A percentile compares a stretch with the other conserved stretches of the same genome.
These are phyloP conservation scores for Gnathonemus echidnorhynchus DNA, from an alignment of 2,113 vertebrate genomes.

Conservation along the genomic window DNA sequence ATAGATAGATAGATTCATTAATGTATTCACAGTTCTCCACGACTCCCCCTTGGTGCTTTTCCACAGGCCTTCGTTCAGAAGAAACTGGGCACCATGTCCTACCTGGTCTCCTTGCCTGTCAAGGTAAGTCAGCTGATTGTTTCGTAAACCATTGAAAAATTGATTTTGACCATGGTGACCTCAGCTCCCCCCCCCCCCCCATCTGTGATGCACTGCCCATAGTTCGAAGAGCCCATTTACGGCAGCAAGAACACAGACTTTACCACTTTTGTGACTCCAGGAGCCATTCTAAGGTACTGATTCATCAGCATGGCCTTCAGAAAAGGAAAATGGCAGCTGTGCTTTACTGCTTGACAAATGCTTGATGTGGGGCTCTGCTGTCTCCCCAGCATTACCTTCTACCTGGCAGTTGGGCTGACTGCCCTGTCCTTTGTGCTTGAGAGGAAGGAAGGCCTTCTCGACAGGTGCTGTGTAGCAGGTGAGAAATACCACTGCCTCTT, in stretches of 20 bases:
- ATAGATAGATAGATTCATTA: neutral
- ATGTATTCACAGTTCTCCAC: neutral
- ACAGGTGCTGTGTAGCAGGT: conserved; percentile 69
- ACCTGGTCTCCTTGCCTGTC: conserved; percentile 52
- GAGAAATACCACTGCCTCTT: conserved; percentile 14
- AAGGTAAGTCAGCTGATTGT: conserved; percentile 46
- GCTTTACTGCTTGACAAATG: neutral
- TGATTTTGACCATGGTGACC: neutral
- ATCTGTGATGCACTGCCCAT: neutral
- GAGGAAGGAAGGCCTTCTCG: conserved; percentile 63
- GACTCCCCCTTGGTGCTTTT: neutral
- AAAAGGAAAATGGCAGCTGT: neutral
- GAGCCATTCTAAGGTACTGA: conserved; percentile 62
- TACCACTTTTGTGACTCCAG: conserved; percentile 64
- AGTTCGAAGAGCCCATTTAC: conserved; percentile 67
- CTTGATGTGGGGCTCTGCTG: neutral
- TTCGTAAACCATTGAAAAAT: neutral
- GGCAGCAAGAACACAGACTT: conserved; percentile 61
- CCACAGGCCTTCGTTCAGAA: conserved; percentile 51
- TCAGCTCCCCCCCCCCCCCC: neutral
- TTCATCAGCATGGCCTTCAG: neutral
- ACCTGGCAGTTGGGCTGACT: conserved; percentile 66
- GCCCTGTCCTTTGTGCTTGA: conserved; percentile 68
- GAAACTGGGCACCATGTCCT: conserved; percentile 51
- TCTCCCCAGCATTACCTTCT: conserved; percentile 61